Evolutionary conservation across 37 sponge, comb jelly and placozoan genomes (phyloP).

Genomic region (Ephydatia muelleri): DNA sequence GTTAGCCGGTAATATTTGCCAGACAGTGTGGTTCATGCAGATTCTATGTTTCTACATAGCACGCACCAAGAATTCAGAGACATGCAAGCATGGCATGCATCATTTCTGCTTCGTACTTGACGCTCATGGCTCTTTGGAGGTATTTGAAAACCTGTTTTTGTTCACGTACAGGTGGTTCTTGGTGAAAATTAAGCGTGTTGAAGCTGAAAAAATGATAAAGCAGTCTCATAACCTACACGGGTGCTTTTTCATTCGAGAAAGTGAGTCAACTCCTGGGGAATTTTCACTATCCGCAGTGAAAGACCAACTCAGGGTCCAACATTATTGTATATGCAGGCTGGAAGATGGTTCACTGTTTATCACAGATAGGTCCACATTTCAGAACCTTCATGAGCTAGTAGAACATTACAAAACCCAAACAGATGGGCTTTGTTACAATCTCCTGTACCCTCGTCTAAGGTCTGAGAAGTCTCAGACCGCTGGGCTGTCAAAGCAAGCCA

Average conservation of each 20-base stretch:
- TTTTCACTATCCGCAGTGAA: slow-evolving; percentile 89
- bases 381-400: slow-evolving; percentile 74
- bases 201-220: slow-evolving; percentile 93
- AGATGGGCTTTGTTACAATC: slow-evolving; percentile 77
- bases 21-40: too few relatives aligned
- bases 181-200: slow-evolving; percentile 91
- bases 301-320: slow-evolving; percentile 82
- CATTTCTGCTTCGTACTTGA: neutral
- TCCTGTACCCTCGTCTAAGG: slow-evolving; percentile 67
- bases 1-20: too few relatives aligned
- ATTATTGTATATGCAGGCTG: slow-evolving; percentile 82
- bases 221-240: slow-evolving; percentile 76
- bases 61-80: neutral
- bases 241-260: slow-evolving; percentile 88
- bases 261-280: slow-evolving; percentile 94
- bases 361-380: slow-evolving; percentile 79
- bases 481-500: slow-evolving; percentile 80
- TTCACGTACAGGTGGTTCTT: slow-evolving; percentile 91
- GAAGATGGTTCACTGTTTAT: slow-evolving; percentile 88
- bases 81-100: neutral
- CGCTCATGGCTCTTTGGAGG: neutral
- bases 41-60: too few relatives aligned
- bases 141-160: slow-evolving; percentile 11
- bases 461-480: slow-evolving; percentile 92
- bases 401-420: slow-evolving; percentile 73